Base-by-base conservation (phyloP, 2,888 invertebrate genomes). In the Sesia bembeciformis region DNA sequence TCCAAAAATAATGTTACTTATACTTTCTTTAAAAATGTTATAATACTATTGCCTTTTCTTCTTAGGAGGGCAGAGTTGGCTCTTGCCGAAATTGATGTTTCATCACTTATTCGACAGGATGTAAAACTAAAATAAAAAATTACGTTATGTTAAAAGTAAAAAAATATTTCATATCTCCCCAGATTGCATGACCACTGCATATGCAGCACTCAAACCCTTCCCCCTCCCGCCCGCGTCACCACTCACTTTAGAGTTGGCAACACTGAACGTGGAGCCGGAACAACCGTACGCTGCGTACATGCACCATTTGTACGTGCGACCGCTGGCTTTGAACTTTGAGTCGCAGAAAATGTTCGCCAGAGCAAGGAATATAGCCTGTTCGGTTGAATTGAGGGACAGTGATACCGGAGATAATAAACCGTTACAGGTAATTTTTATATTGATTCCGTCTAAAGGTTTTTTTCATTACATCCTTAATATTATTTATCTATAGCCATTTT, bases 261-360 rank as follows among this genome's bases (percentile, higher is more conserved):
- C 97, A 67, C 94, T 98, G 67, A 93, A 93, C 74, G 91, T 92
- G 50, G 90, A 88, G 57, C 91, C 92, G 0, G 95, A 94, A 64
- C 93, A 95, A 78, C 97, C 98, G 0, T 94, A 95, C 72, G 94
- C 95, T 3, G 93, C 93, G 39, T 98, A 94, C 82, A 88, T 94
- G 40, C 98, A 99, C 83, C 95, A 97, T 76, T 89, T 99, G 46
- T 99, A 97, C 79, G 94, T 99, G 8, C 97, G 98, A 74, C 99
- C 99, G 0, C 88, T 95, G 63, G 90, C 91, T 55, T 88, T 98
- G 55, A 95, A 94, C 76, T 98, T 97, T 71, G 98, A 98, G 79
- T 94, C 95, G 53, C 98, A 98, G 82, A 97, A 97, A 77, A 90
- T 94, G 66, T 98, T 98, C 72, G 94, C 95, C 0, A 91, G 98